Base-by-base conservation (phyloP, 2,797 vertebrate species). In the Characodon lateralis region DNA sequence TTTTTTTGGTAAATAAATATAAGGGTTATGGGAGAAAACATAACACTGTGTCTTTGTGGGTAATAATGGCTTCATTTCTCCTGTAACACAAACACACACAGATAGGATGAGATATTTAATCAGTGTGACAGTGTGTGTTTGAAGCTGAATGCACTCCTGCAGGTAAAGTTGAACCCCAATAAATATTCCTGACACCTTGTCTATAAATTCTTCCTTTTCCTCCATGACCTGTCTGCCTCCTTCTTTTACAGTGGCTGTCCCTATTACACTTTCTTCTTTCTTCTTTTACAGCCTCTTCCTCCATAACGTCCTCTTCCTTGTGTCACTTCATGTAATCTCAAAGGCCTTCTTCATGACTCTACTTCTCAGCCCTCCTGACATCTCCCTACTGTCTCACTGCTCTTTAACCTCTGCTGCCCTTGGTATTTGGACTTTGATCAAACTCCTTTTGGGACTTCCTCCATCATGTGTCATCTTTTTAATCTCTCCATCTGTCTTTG, bases 171-270 rank as follows among this genome's bases (percentile, higher is more conserved):
- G 90, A 90, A 88, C 71, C 51, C 86, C 83, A 91, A 95, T 95
- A 95, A 95, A 95, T 95, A 95, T 95, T 94, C 91, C 92, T 93
- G 93, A 95, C 93, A 94, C 86, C 86, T 93, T 86, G 84, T 92
- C 86, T 82, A 88, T 92, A 91, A 90, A 81, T 84, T 80, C 77
- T 83, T 78, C 70, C 63, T 70, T 74, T 76, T 81, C 81, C 77
- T 80, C 76, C 81, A 82, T 80, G 82, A 85, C 79, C 84, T 8
- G 59, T 71, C 88, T 78, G 68, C 79, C 78, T 86, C 78, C 76
- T 79, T 31, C 71, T 87, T 89, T 85, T 88, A 86, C 82, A 79
- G 78, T 72, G 76, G 51, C 76, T 76, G 28, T 88, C 75, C 79
- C 73, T 59, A 81, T 79, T 83, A 85, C 85, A 73, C 83, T 74